Evolutionary conservation across 2,888 invertebrate genomes (phyloP).

Genomic region (Myopa tessellatipennis): DNA sequence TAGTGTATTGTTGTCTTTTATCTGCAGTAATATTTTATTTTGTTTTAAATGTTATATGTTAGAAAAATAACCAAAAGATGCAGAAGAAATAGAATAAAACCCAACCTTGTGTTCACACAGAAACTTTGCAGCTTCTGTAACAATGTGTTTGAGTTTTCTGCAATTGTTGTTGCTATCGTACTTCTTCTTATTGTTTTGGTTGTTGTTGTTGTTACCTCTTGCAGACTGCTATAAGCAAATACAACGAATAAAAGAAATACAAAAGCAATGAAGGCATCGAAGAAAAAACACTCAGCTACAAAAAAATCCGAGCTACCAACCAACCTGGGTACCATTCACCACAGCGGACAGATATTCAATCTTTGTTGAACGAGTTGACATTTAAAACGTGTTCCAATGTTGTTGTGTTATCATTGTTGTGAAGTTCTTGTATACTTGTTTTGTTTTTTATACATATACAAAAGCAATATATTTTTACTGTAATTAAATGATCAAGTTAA

Average conservation of each 20-base stretch:
- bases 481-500: slow-evolving; percentile 7
- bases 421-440: background rate
- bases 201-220: too few relatives aligned
- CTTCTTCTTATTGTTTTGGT: background rate
- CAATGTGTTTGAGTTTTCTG: background rate
- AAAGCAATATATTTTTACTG: background rate
- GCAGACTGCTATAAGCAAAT: too few relatives aligned
- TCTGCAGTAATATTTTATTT: background rate
- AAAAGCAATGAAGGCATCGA: background rate
- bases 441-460: background rate
- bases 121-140: background rate
- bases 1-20: background rate
- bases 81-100: background rate
- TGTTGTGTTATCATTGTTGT: background rate
- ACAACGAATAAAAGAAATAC: background rate
- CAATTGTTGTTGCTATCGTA: background rate
- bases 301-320: background rate
- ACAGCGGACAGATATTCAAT: slow-evolving; percentile 17
- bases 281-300: background rate
- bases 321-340: slow-evolving; percentile 4
- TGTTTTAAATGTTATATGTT: background rate
- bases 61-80: background rate
- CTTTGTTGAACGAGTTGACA: slow-evolving; percentile 30
- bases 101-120: background rate
- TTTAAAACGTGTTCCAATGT: slow-evolving; percentile 29